A percentile compares a stretch with the other conserved stretches of the same genome.
These are phyloP conservation scores for Archilochus colubris DNA, from an alignment of 2,113 vertebrate species.

Conservation along the genomic window DNA sequence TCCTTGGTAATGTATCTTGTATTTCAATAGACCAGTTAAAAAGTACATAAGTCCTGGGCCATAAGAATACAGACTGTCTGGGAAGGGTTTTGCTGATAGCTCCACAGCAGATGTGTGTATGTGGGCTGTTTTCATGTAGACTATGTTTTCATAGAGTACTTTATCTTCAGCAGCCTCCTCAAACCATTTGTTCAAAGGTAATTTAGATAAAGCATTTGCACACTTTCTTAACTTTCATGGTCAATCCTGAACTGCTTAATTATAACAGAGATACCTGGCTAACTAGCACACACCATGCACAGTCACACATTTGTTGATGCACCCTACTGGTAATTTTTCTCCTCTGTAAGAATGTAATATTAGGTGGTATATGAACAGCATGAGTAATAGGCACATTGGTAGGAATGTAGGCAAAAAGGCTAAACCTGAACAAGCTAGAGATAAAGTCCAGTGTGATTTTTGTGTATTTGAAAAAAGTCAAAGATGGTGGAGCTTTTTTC, in stretches of 20 bases:
- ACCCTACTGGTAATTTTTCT: neutral
- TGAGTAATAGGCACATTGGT: neutral
- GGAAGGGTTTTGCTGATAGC: neutral
- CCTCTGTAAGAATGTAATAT: neutral
- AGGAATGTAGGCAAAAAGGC: neutral
- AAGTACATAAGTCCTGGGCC: neutral
- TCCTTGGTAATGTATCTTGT: neutral
- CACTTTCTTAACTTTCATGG: neutral
- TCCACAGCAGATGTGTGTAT: neutral
- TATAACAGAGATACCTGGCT: slow-evolving; percentile 26
- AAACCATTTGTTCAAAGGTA: slow-evolving; percentile 44
- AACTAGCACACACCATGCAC: neutral
- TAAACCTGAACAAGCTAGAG: neutral
- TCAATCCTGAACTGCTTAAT: slow-evolving; percentile 48
- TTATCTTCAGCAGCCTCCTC: slow-evolving; percentile 42
- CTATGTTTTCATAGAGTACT: neutral
- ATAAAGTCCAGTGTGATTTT: neutral
- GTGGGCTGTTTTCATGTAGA: slow-evolving; percentile 31
- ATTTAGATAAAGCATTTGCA: slow-evolving; percentile 52
- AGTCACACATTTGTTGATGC: neutral
- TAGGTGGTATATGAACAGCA: neutral
- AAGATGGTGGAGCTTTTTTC: neutral
- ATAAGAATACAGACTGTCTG: neutral
- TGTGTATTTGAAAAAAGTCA: neutral
- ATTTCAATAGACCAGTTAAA: neutral